Conservation (phyloP, 2,797 vertebrate genomes). For the Peromyscus aztecus region DNA sequence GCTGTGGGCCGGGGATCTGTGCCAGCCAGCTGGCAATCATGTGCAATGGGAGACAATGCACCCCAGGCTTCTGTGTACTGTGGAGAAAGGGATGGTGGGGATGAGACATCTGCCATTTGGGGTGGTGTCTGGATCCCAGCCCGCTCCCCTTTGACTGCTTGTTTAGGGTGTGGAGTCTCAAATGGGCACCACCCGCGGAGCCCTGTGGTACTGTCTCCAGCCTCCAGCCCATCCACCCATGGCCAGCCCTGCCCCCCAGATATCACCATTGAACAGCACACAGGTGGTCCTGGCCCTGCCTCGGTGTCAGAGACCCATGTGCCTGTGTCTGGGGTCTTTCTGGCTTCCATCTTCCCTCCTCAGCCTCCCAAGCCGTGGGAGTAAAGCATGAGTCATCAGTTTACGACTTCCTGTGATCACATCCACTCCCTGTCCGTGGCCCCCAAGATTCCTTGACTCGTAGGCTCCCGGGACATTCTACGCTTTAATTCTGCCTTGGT, state of each 20-base stretch:
- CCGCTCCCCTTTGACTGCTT: fast-evolving
- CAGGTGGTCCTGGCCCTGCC: neutral
- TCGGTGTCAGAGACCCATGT: neutral
- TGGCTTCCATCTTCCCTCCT: neutral
- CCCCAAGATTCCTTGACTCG: neutral
- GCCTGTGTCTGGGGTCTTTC: neutral
- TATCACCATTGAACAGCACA: neutral
- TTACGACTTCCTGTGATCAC: neutral
- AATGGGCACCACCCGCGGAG: fast-evolving
- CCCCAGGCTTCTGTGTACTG: neutral
- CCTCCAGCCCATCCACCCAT: fast-evolving
- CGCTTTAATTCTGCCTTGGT: neutral
- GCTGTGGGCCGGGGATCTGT: neutral
- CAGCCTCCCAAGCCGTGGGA: neutral
- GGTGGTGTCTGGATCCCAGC: no score
- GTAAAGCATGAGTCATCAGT: neutral
- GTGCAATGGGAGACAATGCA: neutral
- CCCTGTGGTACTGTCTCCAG: neutral
- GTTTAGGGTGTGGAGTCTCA: neutral
- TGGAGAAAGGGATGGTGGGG: neutral
- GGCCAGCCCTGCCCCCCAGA: neutral
- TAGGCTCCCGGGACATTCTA: neutral
- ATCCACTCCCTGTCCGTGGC: neutral
- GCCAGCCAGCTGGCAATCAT: neutral
- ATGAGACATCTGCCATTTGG: neutral